phyloP scores from a whole-genome alignment of 2,113 vertebrate genomes.

The Typhlomys cinereus region DNA sequence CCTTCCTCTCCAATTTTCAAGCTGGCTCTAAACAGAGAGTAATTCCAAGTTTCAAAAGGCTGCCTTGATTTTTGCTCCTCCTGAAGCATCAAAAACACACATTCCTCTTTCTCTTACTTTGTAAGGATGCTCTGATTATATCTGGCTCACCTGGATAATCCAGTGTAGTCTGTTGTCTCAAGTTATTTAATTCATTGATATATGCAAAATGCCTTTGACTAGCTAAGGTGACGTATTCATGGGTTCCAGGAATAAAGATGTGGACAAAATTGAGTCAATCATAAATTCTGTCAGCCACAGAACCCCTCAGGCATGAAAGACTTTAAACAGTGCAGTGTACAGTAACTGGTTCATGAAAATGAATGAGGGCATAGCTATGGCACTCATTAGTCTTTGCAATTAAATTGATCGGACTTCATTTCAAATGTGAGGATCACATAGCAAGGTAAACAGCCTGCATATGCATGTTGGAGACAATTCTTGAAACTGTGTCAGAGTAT shows the following conservation, averaged over 20 bases:
- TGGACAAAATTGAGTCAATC: background rate
- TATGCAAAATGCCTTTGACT: background rate
- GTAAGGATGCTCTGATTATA: background rate
- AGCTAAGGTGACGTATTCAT: background rate
- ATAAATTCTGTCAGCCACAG: background rate
- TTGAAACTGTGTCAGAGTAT: background rate
- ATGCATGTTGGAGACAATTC: background rate
- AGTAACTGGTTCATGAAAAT: constrained; percentile 1
- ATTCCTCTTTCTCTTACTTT: background rate
- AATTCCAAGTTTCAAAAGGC: background rate
- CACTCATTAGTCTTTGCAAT: background rate
- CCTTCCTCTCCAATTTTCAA: background rate
- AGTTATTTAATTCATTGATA: background rate
- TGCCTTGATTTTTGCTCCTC: background rate
- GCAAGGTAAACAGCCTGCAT: background rate
- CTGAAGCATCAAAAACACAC: background rate
- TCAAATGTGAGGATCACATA: background rate
- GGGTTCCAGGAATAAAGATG: background rate
- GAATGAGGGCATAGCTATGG: background rate
- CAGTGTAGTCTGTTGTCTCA: background rate
- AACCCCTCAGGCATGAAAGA: background rate
- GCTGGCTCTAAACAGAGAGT: background rate
- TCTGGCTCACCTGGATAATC: background rate
- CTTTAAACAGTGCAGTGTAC: background rate
- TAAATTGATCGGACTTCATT: background rate